Evolutionary conservation across 2,888 invertebrate species (phyloP).

Genomic region (Volucella inanis): DNA sequence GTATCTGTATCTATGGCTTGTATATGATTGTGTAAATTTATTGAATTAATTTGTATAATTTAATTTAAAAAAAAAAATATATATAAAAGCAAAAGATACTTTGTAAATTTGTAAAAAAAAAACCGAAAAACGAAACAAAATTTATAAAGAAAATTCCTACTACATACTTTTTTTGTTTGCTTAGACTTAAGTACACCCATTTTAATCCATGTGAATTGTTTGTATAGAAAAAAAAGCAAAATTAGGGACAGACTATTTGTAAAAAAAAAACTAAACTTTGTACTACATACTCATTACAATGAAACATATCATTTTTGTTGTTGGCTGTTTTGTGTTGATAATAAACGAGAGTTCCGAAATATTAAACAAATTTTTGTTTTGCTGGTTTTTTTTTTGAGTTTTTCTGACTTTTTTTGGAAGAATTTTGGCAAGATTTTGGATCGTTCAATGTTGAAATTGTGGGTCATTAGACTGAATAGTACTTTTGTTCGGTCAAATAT

Average conservation of each 20-base stretch:
- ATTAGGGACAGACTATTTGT: background rate
- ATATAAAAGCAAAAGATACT: slow-evolving; percentile 5
- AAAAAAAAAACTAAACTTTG: slow-evolving; percentile 15
- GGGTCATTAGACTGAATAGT: too few species aligned
- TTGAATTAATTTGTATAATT: slow-evolving; percentile 53
- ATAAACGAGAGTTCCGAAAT: slow-evolving; percentile 63
- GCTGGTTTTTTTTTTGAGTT: background rate
- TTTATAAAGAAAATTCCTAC: slow-evolving; percentile 2
- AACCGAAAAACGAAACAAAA: slow-evolving; percentile 29
- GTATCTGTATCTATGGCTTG: slow-evolving; percentile 13
- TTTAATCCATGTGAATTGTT: slow-evolving; percentile 41
- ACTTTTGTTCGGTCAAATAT: too few species aligned
- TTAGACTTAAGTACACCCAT: slow-evolving; percentile 59
- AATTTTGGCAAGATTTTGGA: background rate
- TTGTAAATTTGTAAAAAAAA: slow-evolving; percentile 60
- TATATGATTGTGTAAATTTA: slow-evolving; percentile 49
- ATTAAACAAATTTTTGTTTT: background rate
- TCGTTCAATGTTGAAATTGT: too few species aligned
- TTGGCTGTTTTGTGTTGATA: slow-evolving; percentile 60
- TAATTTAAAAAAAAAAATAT: slow-evolving; percentile 24
- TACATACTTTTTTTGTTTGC: slow-evolving; percentile 25
- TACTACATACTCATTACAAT: slow-evolving; percentile 66
- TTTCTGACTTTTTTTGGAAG: background rate
- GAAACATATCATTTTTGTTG: slow-evolving; percentile 53
- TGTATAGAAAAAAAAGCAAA: slow-evolving; percentile 32